Evolutionary conservation across 2,113 vertebrate genomes (phyloP), one percentile per base, ranked within the genome.

Genomic region (Callionymus lyra): DNA sequence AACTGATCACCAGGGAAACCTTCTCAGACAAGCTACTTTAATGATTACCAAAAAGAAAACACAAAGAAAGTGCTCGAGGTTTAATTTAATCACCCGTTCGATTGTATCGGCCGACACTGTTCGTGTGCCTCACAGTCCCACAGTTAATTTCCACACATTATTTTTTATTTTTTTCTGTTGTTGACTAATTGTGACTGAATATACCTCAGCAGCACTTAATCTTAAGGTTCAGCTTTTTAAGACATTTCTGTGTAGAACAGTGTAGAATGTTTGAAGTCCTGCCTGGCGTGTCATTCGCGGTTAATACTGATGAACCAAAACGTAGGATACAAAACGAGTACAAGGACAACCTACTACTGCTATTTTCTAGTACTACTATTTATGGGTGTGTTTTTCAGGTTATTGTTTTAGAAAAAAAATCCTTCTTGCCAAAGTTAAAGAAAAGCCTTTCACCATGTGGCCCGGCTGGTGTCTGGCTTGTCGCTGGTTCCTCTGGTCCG

Each of bases 201-300:
- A 94, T 97, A 97, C 94, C 95, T 98, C 94, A 93, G 86, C 85
- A 84, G 89, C 89, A 86, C 83, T 90, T 91, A 79, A 75, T 75
- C 84, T 85, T 77, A 86, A 71, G 85, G 86, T 90, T 89, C 85
- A 86, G 85, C 84, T 82, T 75, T 44, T 83, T 75, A 67, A 71
- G 68, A 63, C 63, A 83, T 86, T 79, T 85, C 85, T 88, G 86
- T 61, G 71, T 87, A 87, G 80, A 89, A 78, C 79, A 81, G 80
- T 84, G 76, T 91, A 90, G 90, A 91, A 79, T 90, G 88, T 94
- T n/a, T 89, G 84, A 83, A 82, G 70, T 84, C 79, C 82, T 77
- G 80, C 86, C 57, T 69, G 70, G 72, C 59, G 71, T 15, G 43
- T 67, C 73, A 61, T 63, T 75, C 56, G 60, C 62, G 62, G 49